phyloP scores from a whole-genome alignment of 2,888 invertebrate genomes.

The Glaucopsyche alexis region DNA sequence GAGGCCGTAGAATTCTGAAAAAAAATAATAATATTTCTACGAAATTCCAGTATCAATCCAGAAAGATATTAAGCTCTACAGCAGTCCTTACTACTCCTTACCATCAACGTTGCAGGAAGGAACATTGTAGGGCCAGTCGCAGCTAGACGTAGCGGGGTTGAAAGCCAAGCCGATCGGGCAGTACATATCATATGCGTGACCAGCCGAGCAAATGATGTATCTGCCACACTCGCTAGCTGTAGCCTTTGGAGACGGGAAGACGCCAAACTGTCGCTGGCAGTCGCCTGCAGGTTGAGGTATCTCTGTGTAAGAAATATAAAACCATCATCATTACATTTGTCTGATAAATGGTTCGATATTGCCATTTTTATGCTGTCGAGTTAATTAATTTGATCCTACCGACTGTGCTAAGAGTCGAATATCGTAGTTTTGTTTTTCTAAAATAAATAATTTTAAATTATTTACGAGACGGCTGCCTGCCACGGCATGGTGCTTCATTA shows the following conservation, averaged over 20 bases:
- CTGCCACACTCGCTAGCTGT: constrained; percentile 81
- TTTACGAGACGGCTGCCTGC: constrained; percentile 82
- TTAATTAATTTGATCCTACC: background rate
- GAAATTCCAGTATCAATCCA: too few species aligned
- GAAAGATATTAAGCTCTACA: too few species aligned
- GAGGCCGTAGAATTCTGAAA: constrained; percentile 58
- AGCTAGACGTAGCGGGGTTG: constrained; percentile 83
- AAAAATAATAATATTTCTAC: constrained; percentile 29
- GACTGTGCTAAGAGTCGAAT: background rate
- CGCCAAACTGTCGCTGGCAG: constrained; percentile 90
- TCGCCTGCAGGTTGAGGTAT: constrained; percentile 82
- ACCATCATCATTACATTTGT: constrained; percentile 37
- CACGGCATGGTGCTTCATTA: constrained; percentile 85
- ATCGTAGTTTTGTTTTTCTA: too few species aligned
- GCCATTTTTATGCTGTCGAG: background rate
- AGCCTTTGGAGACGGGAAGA: constrained; percentile 74
- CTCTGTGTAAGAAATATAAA: constrained; percentile 65
- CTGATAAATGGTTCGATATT: background rate
- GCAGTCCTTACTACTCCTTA: constrained; percentile 33
- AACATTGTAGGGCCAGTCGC: constrained; percentile 92
- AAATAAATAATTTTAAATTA: too few species aligned
- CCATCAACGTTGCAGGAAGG: constrained; percentile 82
- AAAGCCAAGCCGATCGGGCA: constrained; percentile 90
- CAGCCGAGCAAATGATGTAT: constrained; percentile 88
- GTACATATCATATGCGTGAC: constrained; percentile 77